Evolutionary conservation across 2,797 vertebrate genomes (phyloP), one percentile per base, ranked within the genome.

Genomic region (Catharus ustulatus): DNA sequence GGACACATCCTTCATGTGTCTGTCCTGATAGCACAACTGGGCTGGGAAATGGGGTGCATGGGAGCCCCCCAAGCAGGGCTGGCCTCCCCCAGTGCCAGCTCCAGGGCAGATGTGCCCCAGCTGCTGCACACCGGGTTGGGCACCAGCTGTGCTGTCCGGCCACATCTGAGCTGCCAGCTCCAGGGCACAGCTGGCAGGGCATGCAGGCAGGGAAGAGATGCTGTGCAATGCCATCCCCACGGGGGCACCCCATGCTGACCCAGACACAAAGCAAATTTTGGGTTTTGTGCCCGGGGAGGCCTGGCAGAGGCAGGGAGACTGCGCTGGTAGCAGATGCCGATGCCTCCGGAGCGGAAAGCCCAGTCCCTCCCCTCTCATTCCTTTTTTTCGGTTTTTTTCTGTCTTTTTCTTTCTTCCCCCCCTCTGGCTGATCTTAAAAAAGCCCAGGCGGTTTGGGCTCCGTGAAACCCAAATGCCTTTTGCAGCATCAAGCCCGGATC

Each of bases 401-500:
- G 34, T 21, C 32, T 52, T 54, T 52, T 46, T n/a, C 20, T 81
- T 22, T 12, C 1, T 3, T 4, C 11, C 38, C 46, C 34, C 4
- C 15, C 30, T 14, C 49, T 5, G 12, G 36, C 68, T 40, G 68
- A 83, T 64, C 63, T 79, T 77, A 91, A 94, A 94, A 96, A 93
- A 71, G 32, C 79, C 93, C 63, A 36, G 93, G 57, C 83, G 7
- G 91, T 92, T 93, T 58, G 58, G 83, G 89, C 85, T 40, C 34
- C 11, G 8, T 68, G 80, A 91, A 82, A 74, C 86, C 88, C 36
- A 93, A 94, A 94, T 96, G 95, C 96, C 66, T 97, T 96, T 95
- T 71, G 69, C 87, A 91, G 96, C 71, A 40, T 95, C 93, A 87
- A 77, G 91, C 73, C 36, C 6, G 34, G 94, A 82, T 94, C 85